Evolutionary conservation across 1,140 invertebrate genomes (phyloP), one percentile per base, ranked within the genome.

Genomic region (Phymorhynchus buccinoides): DNA sequence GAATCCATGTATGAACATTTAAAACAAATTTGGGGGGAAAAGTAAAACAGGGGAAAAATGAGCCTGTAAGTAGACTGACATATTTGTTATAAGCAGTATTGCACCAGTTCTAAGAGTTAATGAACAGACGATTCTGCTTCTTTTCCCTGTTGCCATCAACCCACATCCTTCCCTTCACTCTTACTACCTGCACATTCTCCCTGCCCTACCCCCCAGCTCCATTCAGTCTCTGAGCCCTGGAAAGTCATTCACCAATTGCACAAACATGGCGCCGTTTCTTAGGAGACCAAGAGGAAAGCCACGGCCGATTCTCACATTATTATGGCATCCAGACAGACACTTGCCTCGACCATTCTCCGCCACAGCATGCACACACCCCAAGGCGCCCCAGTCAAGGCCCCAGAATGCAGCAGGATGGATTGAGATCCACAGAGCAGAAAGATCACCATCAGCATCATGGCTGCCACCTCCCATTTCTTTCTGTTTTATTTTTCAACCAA

Each of bases 171-270:
- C n/a, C n/a, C n/a, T n/a, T n/a, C n/a, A n/a, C n/a, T n/a, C n/a
- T n/a, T n/a, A n/a, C n/a, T n/a, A n/a, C 56, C 56, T 62, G n/a
- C 56, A 62, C 22, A 52, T 18, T 14, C 12, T 62, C 22, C 56
- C 56, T 27, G 18, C 6, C 22, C 22, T 27, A 62, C 56, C 56
- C 6, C 22, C 22, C 56, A 62, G 56, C 56, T 62, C 22, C 56
- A 14, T 62, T 62, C 56, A 62, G 56, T 27, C 56, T 62, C 56
- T 62, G 56, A 62, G n/a, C 56, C 56, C 56, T 62, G 56, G n/a
- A 62, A 62, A 62, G 56, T 62, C 14, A 4, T 62, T 62, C 56
- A 62, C n/a, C 56, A 12, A 27, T 14, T 62, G 56, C 56, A 27
- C 56, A 27, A 16, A 22, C 56, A 22, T 16, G n/a, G 56, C 4